A percentile compares a stretch with the other conserved stretches of the same genome.
Conservation (phyloP, 2,888 invertebrate genomes). For the Hipparchia semele region DNA sequence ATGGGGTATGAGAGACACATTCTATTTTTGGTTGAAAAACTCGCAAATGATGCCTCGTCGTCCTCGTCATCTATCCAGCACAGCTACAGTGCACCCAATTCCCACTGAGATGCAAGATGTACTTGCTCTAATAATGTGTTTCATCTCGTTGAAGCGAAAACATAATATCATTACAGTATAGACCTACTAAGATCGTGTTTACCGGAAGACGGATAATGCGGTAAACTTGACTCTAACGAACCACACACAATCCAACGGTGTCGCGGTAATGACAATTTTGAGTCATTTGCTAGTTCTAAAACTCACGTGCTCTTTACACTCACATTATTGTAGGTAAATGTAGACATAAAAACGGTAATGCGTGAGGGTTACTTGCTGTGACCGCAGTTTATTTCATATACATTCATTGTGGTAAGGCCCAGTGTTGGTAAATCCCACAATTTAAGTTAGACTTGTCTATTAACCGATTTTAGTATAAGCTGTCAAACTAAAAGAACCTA, state of each 20-base stretch:
- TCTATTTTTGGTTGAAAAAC: too few relatives aligned
- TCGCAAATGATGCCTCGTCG: too few relatives aligned
- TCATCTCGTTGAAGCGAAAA: background rate
- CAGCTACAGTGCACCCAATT: too few relatives aligned
- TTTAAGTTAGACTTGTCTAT: background rate
- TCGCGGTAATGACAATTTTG: constrained; percentile 53
- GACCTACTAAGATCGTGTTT: constrained; percentile 51
- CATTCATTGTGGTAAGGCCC: background rate
- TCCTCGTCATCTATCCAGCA: too few relatives aligned
- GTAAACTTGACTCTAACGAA: constrained; percentile 56
- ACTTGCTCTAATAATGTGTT: background rate
- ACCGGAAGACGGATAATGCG: constrained; percentile 52
- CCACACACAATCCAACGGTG: constrained; percentile 56
- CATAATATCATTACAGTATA: background rate
- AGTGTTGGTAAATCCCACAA: background rate
- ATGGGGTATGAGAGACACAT: too few relatives aligned
- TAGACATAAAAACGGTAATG: constrained; percentile 16
- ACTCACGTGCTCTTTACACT: constrained; percentile 28
- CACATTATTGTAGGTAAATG: constrained; percentile 8
- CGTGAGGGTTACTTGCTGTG: constrained; percentile 6
- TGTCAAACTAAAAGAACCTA: too few relatives aligned
- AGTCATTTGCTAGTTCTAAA: constrained; percentile 42
- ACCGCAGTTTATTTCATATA: background rate
- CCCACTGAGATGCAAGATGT: too few relatives aligned
- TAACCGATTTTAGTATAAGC: too few relatives aligned